Percentiles rank a stretch among this genome's conserved stretches.
Evolutionary conservation across 2,113 vertebrate species (phyloP).

Genomic region (Spea bombifrons): DNA sequence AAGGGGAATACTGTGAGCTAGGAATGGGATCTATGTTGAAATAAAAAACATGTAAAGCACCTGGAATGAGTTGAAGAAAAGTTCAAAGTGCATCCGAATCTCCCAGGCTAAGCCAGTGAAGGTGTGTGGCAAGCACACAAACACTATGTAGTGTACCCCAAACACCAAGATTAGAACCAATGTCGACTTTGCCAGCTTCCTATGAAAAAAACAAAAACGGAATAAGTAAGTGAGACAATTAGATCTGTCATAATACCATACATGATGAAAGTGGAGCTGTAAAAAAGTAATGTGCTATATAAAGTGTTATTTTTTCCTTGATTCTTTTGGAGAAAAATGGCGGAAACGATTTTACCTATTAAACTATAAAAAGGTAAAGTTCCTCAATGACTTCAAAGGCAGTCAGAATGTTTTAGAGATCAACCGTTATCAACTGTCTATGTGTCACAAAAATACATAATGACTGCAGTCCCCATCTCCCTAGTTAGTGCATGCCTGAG

Average conservation of each 20-base stretch:
- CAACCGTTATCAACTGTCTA: too few relatives aligned
- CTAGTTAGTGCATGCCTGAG: too few relatives aligned
- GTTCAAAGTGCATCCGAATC: constrained; percentile 85
- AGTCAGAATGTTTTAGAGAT: too few relatives aligned
- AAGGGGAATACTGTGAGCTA: too few relatives aligned
- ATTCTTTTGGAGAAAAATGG: too few relatives aligned
- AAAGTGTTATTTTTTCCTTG: too few relatives aligned
- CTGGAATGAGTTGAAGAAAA: constrained; percentile 93
- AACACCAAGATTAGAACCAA: constrained; percentile 84
- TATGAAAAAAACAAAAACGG: constrained; percentile 52
- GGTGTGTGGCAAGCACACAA: constrained; percentile 81
- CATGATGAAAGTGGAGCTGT: background rate
- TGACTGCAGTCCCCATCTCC: too few relatives aligned
- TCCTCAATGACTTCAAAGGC: too few relatives aligned
- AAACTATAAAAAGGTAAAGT: too few relatives aligned
- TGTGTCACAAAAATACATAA: too few relatives aligned
- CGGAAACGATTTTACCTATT: too few relatives aligned
- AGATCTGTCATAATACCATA: background rate
- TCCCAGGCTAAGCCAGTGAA: constrained; percentile 77
- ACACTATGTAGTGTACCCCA: constrained; percentile 84
- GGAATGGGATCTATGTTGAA: background rate
- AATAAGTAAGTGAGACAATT: background rate
- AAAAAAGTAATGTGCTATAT: background rate
- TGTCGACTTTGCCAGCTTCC: constrained; percentile 86
- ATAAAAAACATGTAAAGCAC: constrained; percentile 53